Evolutionary conservation across 2,113 vertebrate genomes (phyloP).

Genomic region (Chrysemys picta): DNA sequence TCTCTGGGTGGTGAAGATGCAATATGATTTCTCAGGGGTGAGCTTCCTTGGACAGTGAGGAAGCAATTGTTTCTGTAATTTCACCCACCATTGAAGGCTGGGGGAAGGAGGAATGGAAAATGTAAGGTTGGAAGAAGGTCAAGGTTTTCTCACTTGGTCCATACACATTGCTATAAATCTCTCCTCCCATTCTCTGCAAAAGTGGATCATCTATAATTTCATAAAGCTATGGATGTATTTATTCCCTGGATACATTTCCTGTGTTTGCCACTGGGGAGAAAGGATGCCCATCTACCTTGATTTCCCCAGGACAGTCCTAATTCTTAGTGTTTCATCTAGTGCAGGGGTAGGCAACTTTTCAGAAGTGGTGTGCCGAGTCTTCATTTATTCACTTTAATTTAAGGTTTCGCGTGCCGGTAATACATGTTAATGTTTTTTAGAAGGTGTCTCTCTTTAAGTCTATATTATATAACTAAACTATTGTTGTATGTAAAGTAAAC

Average conservation of each 20-base stretch:
- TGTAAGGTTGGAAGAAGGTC: neutral
- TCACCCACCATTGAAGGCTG: neutral
- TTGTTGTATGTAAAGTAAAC: too few species aligned
- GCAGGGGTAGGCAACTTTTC: too few species aligned
- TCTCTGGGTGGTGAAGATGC: neutral
- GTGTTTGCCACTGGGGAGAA: neutral
- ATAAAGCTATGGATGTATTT: neutral
- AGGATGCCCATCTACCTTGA: neutral
- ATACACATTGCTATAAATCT: neutral
- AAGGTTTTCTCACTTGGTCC: neutral
- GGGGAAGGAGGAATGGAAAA: neutral
- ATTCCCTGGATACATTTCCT: neutral
- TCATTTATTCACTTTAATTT: too few species aligned
- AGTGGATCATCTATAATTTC: neutral
- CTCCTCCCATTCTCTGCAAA: fast-evolving
- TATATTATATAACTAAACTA: too few species aligned
- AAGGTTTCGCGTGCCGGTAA: too few species aligned
- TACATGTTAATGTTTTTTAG: too few species aligned
- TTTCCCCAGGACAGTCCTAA: neutral
- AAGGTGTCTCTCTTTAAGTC: too few species aligned
- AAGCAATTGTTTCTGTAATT: neutral
- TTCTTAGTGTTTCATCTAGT: neutral
- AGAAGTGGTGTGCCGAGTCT: too few species aligned
- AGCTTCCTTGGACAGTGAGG: neutral
- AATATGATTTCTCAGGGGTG: neutral